phyloP scores from a whole-genome alignment of 2,113 vertebrate genomes.

The Chlamydotis undulata region DNA sequence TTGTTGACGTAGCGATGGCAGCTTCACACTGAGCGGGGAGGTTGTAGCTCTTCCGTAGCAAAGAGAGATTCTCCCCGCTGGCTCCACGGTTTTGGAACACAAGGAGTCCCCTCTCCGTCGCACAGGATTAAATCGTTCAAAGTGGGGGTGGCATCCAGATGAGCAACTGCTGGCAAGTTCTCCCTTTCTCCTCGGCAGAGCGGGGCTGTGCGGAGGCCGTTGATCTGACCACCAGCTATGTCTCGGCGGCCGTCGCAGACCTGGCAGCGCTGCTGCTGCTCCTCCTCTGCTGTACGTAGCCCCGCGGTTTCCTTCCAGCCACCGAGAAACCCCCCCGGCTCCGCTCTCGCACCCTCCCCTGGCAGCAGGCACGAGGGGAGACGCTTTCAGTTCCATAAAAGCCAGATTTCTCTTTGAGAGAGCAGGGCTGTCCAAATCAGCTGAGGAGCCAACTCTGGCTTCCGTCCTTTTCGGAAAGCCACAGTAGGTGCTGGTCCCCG shows the following conservation, averaged over 20 bases:
- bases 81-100: background rate
- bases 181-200: background rate
- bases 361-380: background rate
- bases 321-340: background rate
- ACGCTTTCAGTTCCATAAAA: background rate
- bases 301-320: rapidly evolving
- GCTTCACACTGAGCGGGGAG: background rate
- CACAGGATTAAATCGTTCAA: background rate
- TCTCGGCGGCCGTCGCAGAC: rapidly evolving
- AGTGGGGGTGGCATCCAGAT: background rate
- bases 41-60: background rate
- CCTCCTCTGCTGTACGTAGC: background rate
- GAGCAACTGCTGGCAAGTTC: background rate
- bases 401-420: background rate
- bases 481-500: background rate
- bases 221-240: rapidly evolving
- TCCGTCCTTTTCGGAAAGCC: background rate
- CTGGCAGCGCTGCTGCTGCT: rapidly evolving
- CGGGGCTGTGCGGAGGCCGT: background rate
- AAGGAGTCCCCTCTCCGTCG: background rate
- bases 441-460: background rate
- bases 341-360: background rate
- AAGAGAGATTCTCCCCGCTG: background rate
- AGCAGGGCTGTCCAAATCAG: background rate
- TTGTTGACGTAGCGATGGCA: rapidly evolving